These are phyloP conservation scores for Pinctada fucata DNA, from an alignment of 2,888 invertebrate genomes.

Conservation along the genomic window DNA sequence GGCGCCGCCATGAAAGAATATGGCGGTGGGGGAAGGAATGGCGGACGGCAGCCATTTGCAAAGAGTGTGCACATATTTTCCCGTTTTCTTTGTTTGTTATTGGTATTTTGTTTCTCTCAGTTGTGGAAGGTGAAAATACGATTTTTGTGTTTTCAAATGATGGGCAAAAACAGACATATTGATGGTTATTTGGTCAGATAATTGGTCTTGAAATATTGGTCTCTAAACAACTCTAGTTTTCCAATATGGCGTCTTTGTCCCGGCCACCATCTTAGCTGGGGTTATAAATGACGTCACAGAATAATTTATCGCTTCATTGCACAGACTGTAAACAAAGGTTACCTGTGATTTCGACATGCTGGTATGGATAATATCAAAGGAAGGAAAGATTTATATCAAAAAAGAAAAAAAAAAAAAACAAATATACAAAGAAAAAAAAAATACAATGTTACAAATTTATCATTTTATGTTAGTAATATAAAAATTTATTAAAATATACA, in stretches of 20 bases:
- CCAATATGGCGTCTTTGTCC: constrained; percentile 37
- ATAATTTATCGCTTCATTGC: background rate
- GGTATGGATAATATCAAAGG: no score
- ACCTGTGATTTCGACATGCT: background rate
- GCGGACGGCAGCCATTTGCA: constrained; percentile 78
- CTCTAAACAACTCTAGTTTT: constrained; percentile 12
- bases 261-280: constrained; percentile 26
- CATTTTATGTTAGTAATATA: no score
- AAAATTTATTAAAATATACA: no score
- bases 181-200: background rate
- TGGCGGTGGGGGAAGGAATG: constrained; percentile 79
- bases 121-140: no score
- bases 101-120: no score
- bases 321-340: background rate
- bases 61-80: constrained; percentile 5
- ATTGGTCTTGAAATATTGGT: background rate
- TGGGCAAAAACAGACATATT: background rate
- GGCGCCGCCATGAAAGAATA: constrained; percentile 82
- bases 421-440: no score
- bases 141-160: no score
- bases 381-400: no score
- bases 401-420: no score
- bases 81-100: background rate
- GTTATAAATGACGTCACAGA: constrained; percentile 14
- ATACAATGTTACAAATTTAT: no score